Evolutionary conservation across 1,140 invertebrate species (phyloP).

Genomic region (Pseudoatta argentina): DNA sequence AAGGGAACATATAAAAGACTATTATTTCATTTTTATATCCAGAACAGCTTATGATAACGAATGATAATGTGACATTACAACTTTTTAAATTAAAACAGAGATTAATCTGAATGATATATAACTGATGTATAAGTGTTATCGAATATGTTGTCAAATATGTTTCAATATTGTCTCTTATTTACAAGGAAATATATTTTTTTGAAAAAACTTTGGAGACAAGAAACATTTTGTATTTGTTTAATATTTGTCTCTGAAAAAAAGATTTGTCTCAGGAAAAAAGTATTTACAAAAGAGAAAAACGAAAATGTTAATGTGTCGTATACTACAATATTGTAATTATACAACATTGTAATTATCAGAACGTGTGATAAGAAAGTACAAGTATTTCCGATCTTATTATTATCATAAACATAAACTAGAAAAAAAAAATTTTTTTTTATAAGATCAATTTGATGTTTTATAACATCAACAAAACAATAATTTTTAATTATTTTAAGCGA

Average conservation of each 20-base stretch:
- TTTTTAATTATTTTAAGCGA: too few species aligned
- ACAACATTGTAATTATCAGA: neutral
- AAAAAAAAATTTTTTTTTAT: neutral
- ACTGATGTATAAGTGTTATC: neutral
- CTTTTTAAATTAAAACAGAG: neutral
- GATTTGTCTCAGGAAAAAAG: neutral
- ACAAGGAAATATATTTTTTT: neutral
- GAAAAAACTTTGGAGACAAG: neutral
- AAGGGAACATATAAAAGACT: too few species aligned
- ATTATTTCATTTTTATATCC: neutral
- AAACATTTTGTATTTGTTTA: neutral
- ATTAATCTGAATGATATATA: constrained; percentile 28
- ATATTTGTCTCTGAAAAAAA: neutral
- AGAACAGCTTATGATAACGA: constrained; percentile 22
- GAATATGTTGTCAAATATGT: neutral
- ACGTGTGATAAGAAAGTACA: neutral
- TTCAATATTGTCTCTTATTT: neutral
- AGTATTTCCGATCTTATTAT: neutral
- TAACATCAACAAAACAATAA: too few species aligned
- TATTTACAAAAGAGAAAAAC: neutral
- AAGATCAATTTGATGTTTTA: too few species aligned
- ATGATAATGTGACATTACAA: constrained; percentile 13
- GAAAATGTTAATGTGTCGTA: neutral
- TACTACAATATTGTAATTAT: neutral
- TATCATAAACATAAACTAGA: neutral